Conservation (phyloP, 2,797 vertebrate genomes). For the Paramormyrops hopkinsi region DNA sequence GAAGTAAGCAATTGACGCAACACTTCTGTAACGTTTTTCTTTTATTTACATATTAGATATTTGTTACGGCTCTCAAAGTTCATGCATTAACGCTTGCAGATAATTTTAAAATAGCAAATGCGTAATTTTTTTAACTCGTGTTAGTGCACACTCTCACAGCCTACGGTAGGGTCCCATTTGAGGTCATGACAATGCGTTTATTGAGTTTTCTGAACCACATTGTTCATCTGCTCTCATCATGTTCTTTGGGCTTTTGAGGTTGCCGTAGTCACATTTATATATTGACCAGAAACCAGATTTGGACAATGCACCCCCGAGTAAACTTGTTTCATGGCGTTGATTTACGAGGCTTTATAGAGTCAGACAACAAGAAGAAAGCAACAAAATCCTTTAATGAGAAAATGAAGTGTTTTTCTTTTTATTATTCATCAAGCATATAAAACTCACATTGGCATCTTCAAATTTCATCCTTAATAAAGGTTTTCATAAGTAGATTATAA, state of each 20-base stretch:
- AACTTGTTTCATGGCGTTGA: not conserved
- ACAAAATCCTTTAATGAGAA: not conserved
- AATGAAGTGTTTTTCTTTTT: not conserved
- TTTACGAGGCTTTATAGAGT: not conserved
- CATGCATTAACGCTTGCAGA: not conserved
- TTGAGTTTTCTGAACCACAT: not conserved
- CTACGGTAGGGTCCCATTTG: not conserved
- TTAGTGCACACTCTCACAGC: not conserved
- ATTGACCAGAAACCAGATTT: not conserved
- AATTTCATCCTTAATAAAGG: not conserved
- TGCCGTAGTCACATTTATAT: not conserved
- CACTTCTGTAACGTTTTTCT: not conserved
- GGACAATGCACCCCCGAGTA: not conserved
- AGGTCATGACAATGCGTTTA: not conserved
- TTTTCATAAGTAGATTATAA: not conserved
- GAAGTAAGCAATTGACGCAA: not conserved
- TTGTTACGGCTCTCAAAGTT: not conserved
- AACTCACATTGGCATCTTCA: not conserved
- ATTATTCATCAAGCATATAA: not conserved
- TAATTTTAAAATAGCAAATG: not conserved
- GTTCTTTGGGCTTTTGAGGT: not conserved
- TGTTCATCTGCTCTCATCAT: not conserved
- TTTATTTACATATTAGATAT: not conserved
- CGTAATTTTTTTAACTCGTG: not conserved
- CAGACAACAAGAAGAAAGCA: not conserved